Evolutionary conservation across 2,888 invertebrate species (phyloP), one percentile per base, ranked within the genome.

Genomic region (Scaptomyza cyrtandrae): DNA sequence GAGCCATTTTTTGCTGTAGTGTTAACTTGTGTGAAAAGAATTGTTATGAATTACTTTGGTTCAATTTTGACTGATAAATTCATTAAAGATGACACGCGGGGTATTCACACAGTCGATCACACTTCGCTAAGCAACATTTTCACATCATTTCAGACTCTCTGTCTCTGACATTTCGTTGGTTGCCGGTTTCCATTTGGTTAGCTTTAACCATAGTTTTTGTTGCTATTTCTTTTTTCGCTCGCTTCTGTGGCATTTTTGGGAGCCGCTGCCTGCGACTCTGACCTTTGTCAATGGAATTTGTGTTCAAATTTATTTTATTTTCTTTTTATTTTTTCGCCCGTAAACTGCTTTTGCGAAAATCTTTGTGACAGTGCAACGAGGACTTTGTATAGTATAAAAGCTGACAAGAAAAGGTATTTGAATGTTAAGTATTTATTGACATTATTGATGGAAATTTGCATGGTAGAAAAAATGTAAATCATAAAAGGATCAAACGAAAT

Each of bases 271-370:
- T 52, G 69, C 54, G 85, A 81, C 87, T 87, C 64, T 83, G 83
- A 83, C 83, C 83, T 83, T 83, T 83, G 80, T 82, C 88, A 88
- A 86, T 75, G 83, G 83, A 72, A 88, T 83, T 83, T 78, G 58
- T 78, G 60, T 56, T 19, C 44, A 54, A 58, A 55, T 64, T 54
- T 55, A 55, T 53, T 41, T 74, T 64, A 53, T 27, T 10, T 35
- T 53, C 49, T 46, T 57, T 48, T 63, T 27, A n/a, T n/a, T n/a
- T n/a, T n/a, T n/a, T 61, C 45, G 44, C 14, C 41, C 31, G 55
- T 62, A 29, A 71, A 69, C 69, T n/a, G 71, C 55, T 75, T 57
- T 77, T 35, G 55, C 63, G 56, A 56, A 78, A 78, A 68, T 62
- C 53, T 63, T 78, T 60, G 60, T 67, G 69, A 57, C 70, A 53